Percentiles rank a stretch among this genome's conserved stretches.
Evolutionary conservation across 2,113 vertebrate species (phyloP).

Genomic region (Dissostichus mawsoni): DNA sequence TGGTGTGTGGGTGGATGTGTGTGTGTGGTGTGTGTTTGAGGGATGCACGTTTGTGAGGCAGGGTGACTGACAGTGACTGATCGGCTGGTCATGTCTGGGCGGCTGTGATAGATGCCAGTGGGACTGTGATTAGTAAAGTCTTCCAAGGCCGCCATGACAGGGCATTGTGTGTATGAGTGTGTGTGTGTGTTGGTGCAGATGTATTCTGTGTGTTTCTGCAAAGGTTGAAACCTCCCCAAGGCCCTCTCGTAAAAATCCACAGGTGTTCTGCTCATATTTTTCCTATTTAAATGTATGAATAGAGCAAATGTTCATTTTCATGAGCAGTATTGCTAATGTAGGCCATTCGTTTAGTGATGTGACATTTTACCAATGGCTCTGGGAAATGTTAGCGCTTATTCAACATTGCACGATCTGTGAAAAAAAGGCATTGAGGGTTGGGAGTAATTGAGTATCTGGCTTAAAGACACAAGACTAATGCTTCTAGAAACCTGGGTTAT

Average conservation of each 20-base stretch:
- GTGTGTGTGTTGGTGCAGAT: slow-evolving; percentile 14
- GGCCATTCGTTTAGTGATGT: slow-evolving; percentile 40
- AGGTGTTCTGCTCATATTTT: slow-evolving; percentile 37
- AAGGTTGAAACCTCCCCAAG: slow-evolving; percentile 30
- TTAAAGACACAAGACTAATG: slow-evolving; percentile 26
- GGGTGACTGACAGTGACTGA: slow-evolving; percentile 78
- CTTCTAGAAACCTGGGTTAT: slow-evolving; percentile 20
- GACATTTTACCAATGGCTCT: slow-evolving; percentile 44
- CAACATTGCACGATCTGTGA: slow-evolving; percentile 1
- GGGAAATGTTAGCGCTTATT: slow-evolving; percentile 19
- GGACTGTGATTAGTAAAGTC: slow-evolving; percentile 79
- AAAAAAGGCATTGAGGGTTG: slow-evolving; percentile 13
- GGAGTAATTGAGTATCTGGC: slow-evolving; percentile 38
- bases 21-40: slow-evolving; percentile 27
- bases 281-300: slow-evolving; percentile 39
- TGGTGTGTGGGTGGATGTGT: slow-evolving; percentile 42
- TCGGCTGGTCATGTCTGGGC: slow-evolving; percentile 74
- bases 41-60: slow-evolving; percentile 64
- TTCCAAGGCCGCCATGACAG: slow-evolving; percentile 72
- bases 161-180: slow-evolving; percentile 19
- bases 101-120: slow-evolving; percentile 80
- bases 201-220: slow-evolving; percentile 24
- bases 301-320: slow-evolving; percentile 34
- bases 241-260: slow-evolving; percentile 50
- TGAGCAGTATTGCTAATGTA: slow-evolving; percentile 28